Evolutionary conservation across 1,140 invertebrate genomes (phyloP).

Genomic region (Polypedilum pembai): DNA sequence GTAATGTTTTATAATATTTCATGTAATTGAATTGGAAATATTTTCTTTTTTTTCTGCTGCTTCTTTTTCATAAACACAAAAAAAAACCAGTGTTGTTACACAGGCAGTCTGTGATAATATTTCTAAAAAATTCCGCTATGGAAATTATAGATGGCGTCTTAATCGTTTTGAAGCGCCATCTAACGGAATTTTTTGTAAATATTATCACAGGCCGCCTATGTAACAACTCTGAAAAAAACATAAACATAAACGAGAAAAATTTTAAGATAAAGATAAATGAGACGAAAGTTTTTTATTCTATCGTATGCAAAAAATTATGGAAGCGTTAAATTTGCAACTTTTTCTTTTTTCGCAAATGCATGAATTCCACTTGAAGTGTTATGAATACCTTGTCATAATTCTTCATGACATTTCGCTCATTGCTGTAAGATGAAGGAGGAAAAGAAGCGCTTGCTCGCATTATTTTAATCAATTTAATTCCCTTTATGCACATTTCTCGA

Average conservation of each 20-base stretch:
- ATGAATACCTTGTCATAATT: conserved; percentile 5
- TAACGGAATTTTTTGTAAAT: too few species aligned
- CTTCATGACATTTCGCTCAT: neutral
- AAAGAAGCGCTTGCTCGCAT: neutral
- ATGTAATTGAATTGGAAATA: conserved; percentile 19
- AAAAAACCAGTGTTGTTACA: too few species aligned
- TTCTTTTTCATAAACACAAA: too few species aligned
- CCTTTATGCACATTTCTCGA: conserved; percentile 1
- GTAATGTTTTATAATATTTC: conserved; percentile 19
- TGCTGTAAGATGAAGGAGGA: neutral
- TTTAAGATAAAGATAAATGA: conserved; percentile 14
- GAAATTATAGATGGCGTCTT: neutral
- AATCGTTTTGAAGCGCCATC: too few species aligned
- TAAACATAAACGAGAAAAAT: conserved; percentile 1
- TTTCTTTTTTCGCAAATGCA: neutral
- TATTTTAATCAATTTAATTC: neutral
- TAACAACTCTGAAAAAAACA: too few species aligned
- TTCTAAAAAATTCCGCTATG: too few species aligned
- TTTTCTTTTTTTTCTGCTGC: neutral
- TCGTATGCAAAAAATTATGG: neutral
- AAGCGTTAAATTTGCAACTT: conserved; percentile 13
- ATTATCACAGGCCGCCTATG: too few species aligned
- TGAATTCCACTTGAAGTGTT: neutral
- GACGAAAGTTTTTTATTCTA: neutral
- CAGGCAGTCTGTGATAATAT: too few species aligned